phyloP scores from a whole-genome alignment of 2,113 vertebrate species.

The Smithornis capensis region DNA sequence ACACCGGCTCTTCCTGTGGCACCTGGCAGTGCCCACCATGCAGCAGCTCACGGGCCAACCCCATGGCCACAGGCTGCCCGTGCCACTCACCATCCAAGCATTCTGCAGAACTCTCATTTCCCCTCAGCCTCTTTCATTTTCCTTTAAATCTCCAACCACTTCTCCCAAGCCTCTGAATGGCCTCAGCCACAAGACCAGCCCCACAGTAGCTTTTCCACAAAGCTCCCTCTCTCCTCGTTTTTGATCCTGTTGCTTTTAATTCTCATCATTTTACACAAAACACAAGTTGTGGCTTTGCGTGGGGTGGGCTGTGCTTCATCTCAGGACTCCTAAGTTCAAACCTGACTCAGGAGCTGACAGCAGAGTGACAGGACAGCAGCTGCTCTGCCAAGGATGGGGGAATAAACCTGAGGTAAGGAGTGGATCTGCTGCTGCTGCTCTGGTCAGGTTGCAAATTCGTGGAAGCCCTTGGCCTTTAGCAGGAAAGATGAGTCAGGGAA shows the following conservation, averaged over 20 bases:
- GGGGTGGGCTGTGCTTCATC: background rate
- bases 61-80: background rate
- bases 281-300: background rate
- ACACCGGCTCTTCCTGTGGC: background rate
- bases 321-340: background rate
- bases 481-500: background rate
- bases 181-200: background rate
- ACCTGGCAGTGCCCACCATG: background rate
- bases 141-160: background rate
- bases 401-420: background rate
- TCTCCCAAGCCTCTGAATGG: background rate
- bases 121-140: constrained; percentile 46
- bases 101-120: background rate
- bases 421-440: background rate
- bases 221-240: background rate
- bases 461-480: background rate
- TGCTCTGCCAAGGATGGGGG: background rate
- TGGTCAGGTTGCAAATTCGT: accelerated
- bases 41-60: background rate
- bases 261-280: background rate
- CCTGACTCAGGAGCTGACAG: background rate
- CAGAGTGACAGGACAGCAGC: background rate
- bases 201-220: accelerated
- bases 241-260: background rate
- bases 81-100: background rate